Evolutionary conservation across 2,797 vertebrate species (phyloP), one percentile per base, ranked within the genome.

Genomic region (Ciconia nigra): DNA sequence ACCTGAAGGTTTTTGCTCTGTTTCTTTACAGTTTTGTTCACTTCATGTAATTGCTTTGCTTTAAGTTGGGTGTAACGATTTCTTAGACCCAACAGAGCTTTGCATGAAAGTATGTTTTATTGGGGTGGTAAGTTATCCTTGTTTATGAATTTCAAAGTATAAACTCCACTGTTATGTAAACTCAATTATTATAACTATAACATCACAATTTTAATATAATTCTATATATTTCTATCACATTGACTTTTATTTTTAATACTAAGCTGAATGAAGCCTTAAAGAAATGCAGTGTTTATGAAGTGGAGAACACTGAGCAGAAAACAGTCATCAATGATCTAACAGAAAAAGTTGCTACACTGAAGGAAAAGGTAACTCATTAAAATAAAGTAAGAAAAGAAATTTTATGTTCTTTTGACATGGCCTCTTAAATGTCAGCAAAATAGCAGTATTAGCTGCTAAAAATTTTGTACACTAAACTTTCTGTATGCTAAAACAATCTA

Each of bases 301-400:
- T 98, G 74, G 98, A 98, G 63, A 98, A 98, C 55, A 73, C 90
- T 2, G 98, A 99, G 52, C 91, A 99, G 97, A 99, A 99, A 94
- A 59, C 91, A 4, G 85, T 98, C 65, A 98, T 98, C 46, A 80
- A 29, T 21, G 99, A 99, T 21, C 97, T 99, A 87, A 98, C 97
- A 12, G 99, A 99, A 96, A 99, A 98, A 97, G 96, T 99, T 20
- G 93, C 92, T 61, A 54, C 87, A 3, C 98, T 99, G 82, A 99
- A 98, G 95, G 99, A 99, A 83, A 99, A 99, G 98, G 99, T 99
- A 96, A 81, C 19, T 83, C 15, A 10, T 76, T 16, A 54, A 69
- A 58, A n/a, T 47, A 37, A 67, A 41, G 19, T 37, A 52, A 74
- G 51, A 63, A n/a, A 46, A 66, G 35, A 84, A 80, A 42, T 61